A percentile compares a stretch with the other conserved stretches of the same genome.
Evolutionary conservation across 1,140 invertebrate species (phyloP).

Genomic region (Pseudoatta argentina): DNA sequence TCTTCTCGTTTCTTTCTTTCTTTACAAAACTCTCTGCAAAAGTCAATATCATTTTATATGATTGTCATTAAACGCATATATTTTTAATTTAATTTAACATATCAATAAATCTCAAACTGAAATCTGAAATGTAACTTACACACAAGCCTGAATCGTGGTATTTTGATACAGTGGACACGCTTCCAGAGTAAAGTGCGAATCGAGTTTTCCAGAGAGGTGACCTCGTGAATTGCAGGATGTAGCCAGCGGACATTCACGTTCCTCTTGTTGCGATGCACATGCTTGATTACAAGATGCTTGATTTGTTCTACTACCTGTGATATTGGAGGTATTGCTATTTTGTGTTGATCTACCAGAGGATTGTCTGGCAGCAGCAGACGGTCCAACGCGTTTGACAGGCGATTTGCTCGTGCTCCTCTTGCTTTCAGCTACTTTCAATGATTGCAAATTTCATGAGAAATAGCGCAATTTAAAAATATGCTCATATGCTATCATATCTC

Average conservation of each 20-base stretch:
- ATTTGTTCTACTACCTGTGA: conserved; percentile 72
- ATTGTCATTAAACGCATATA: neutral
- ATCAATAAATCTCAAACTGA: neutral
- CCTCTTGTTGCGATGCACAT: conserved; percentile 85
- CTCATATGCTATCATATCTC: conserved; percentile 66
- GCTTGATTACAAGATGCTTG: conserved; percentile 80
- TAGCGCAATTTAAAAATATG: conserved; percentile 70
- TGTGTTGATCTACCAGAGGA: conserved; percentile 76
- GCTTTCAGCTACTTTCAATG: conserved; percentile 78
- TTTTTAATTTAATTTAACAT: neutral
- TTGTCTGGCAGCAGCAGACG: conserved; percentile 76
- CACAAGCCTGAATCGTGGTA: conserved; percentile 93
- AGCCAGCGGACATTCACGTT: conserved; percentile 94
- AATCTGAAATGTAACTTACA: conserved; percentile 86
- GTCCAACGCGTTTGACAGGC: conserved; percentile 88
- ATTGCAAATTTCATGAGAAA: conserved; percentile 66
- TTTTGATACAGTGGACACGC: conserved; percentile 97
- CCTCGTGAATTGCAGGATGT: conserved; percentile 94
- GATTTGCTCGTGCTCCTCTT: conserved; percentile 88
- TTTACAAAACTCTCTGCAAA: conserved; percentile 84
- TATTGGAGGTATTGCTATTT: conserved; percentile 73
- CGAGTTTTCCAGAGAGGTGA: conserved; percentile 94
- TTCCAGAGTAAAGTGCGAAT: conserved; percentile 94
- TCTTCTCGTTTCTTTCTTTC: conserved; percentile 88
- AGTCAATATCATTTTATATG: neutral